A percentile compares a stretch with the other conserved stretches of the same genome.
phyloP scores from a whole-genome alignment of 2,113 vertebrate genomes.

The Onychorhynchus coronatus region DNA sequence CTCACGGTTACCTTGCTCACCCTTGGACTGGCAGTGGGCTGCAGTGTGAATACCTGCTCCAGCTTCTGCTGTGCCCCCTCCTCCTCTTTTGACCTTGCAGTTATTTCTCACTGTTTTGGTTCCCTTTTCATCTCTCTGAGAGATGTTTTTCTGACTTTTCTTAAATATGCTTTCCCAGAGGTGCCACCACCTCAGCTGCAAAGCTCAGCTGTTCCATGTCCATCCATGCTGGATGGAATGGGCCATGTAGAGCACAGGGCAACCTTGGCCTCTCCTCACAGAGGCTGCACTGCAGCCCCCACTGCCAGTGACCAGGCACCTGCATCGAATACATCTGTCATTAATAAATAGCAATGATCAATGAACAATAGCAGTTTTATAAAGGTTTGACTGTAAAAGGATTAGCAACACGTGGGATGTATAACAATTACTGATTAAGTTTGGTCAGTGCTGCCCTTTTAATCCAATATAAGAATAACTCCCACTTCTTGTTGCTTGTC shows the following conservation, averaged over 20 bases:
- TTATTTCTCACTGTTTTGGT: background rate
- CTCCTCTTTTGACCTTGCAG: background rate
- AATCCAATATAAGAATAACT: background rate
- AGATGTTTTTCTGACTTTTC: background rate
- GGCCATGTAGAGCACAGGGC: rapidly evolving
- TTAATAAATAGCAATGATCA: background rate
- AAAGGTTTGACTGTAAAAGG: background rate
- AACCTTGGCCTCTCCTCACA: background rate
- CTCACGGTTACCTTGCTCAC: background rate
- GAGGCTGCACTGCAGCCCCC: rapidly evolving
- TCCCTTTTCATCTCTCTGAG: background rate
- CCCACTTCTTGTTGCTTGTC: background rate
- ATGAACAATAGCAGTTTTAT: background rate
- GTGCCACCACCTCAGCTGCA: too few relatives aligned
- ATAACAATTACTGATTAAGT: background rate
- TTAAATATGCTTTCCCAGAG: background rate
- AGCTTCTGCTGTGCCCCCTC: background rate
- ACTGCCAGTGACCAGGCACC: background rate
- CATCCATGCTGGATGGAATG: rapidly evolving
- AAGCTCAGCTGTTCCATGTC: rapidly evolving
- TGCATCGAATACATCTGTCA: background rate
- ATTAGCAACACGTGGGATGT: background rate
- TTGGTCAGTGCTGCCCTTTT: background rate
- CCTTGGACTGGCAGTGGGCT: rapidly evolving
- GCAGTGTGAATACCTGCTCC: background rate